Evolutionary conservation across 1,140 invertebrate species (phyloP).

Genomic region (Trichogramma pretiosum): DNA sequence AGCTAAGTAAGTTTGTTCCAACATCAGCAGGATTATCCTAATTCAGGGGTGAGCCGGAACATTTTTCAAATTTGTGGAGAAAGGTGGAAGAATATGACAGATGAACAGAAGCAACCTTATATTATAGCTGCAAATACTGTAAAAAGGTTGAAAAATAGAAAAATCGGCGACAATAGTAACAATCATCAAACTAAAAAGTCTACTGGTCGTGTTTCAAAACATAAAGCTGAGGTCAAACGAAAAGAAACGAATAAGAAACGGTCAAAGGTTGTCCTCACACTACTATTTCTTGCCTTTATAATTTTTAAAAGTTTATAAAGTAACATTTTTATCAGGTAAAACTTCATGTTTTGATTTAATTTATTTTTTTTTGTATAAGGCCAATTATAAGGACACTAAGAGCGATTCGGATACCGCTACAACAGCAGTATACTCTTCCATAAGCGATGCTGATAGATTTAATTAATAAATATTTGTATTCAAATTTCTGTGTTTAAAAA

Average conservation of each 20-base stretch:
- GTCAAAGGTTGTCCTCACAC: constrained; percentile 14
- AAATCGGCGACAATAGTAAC: constrained; percentile 1
- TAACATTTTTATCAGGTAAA: constrained; percentile 12
- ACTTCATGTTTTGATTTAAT: constrained; percentile 1
- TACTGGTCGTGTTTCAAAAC: constrained; percentile 12
- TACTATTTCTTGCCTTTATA: constrained; percentile 17
- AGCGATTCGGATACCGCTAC: constrained; percentile 20
- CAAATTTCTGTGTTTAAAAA: constrained; percentile 18
- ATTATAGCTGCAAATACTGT: constrained; percentile 24
- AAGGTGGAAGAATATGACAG: constrained; percentile 28
- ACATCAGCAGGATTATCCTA: constrained; percentile 13
- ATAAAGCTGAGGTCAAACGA: constrained; percentile 11
- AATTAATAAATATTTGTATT: constrained; percentile 17
- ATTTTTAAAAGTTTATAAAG: constrained; percentile 17
- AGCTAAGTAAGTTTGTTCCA: too few species aligned
- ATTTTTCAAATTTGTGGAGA: constrained; percentile 28
- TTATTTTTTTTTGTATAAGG: constrained; percentile 15
- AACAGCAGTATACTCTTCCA: constrained; percentile 11
- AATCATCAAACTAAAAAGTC: constrained; percentile 10
- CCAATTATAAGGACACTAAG: constrained; percentile 8
- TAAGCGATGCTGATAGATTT: constrained; percentile 15
- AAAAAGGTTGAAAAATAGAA: constrained; percentile 16
- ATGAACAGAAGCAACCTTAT: constrained; percentile 29
- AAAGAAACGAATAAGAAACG: constrained; percentile 15
- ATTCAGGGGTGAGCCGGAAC: constrained; percentile 14